Conservation (phyloP, 2,888 invertebrate species). For the Drosophila niveifrons region DNA sequence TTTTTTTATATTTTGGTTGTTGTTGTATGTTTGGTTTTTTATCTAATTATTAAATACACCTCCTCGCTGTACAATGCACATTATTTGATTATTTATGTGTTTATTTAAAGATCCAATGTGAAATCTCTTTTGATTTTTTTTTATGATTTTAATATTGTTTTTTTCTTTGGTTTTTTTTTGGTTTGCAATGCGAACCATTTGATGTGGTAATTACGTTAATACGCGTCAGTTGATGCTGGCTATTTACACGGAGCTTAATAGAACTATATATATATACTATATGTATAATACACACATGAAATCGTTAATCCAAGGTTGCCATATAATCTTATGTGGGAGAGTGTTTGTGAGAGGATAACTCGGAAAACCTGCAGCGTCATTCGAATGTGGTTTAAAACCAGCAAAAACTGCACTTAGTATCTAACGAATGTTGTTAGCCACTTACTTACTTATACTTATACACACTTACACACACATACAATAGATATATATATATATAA, state of each 20-base stretch:
- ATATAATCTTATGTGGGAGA: conserved; percentile 5
- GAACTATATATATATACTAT: conserved; percentile 58
- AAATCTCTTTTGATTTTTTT: conserved; percentile 13
- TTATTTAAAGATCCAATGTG: conserved; percentile 55
- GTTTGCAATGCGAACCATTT: conserved; percentile 48
- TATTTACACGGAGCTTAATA: conserved; percentile 68
- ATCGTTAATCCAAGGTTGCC: conserved; percentile 40
- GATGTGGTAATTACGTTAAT: conserved; percentile 62
- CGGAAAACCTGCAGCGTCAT: conserved; percentile 6
- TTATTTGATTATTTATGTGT: conserved; percentile 54
- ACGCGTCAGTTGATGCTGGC: conserved; percentile 43
- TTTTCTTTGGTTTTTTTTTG: conserved; percentile 16
- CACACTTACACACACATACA: conserved; percentile 10
- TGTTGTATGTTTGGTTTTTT: not conserved
- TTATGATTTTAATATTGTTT: not conserved
- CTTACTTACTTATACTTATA: conserved; percentile 12
- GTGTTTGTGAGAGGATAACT: conserved; percentile 8
- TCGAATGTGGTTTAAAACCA: conserved; percentile 47
- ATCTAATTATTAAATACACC: conserved; percentile 63
- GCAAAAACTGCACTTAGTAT: conserved; percentile 23
- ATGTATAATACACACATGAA: conserved; percentile 50
- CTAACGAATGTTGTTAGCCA: conserved; percentile 29
- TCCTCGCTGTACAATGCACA: conserved; percentile 44
- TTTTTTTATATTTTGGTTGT: conserved; percentile 33
- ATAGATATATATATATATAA: conserved; percentile 18